phyloP scores from a whole-genome alignment of 1,140 invertebrate genomes.

The Drosophila pseudoobscura region DNA sequence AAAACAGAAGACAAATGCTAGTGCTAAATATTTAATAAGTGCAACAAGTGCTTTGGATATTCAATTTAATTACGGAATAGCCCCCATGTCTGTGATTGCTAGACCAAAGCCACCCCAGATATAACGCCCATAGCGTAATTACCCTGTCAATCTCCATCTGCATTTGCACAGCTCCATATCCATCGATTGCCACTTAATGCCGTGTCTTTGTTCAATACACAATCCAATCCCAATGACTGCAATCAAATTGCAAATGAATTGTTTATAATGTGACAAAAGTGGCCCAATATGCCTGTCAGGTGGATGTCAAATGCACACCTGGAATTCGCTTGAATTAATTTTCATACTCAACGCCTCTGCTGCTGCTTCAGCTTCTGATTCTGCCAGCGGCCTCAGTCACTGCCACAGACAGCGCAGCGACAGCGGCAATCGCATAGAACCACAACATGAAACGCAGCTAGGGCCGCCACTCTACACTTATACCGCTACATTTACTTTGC shows the following conservation, averaged over 20 bases:
- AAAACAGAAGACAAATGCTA: too few species aligned
- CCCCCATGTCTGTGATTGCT: background rate
- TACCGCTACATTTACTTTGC: too few species aligned
- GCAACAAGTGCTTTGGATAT: too few species aligned
- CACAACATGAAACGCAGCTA: background rate
- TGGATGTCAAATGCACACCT: conserved; percentile 24
- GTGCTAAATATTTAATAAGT: too few species aligned
- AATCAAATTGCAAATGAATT: conserved; percentile 31
- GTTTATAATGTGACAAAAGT: conserved; percentile 41
- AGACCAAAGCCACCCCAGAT: conserved; percentile 5
- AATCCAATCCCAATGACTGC: background rate
- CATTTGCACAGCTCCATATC: too few species aligned
- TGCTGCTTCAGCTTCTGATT: background rate
- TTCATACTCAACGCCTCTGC: conserved; percentile 38
- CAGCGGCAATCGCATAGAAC: conserved; percentile 12
- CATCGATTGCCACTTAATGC: too few species aligned
- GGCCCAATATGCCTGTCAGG: conserved; percentile 19
- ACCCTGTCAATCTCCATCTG: too few species aligned
- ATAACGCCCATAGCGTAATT: too few species aligned
- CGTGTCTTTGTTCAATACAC: conserved; percentile 1
- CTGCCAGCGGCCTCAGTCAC: conserved; percentile 1
- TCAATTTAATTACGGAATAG: too few species aligned
- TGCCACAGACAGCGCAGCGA: conserved; percentile 4
- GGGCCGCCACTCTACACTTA: too few species aligned
- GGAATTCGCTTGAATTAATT: conserved; percentile 32